Percentiles rank a stretch among this genome's conserved stretches.
Conservation (phyloP, 2,113 vertebrate genomes). For the Cephalopterus ornatus region DNA sequence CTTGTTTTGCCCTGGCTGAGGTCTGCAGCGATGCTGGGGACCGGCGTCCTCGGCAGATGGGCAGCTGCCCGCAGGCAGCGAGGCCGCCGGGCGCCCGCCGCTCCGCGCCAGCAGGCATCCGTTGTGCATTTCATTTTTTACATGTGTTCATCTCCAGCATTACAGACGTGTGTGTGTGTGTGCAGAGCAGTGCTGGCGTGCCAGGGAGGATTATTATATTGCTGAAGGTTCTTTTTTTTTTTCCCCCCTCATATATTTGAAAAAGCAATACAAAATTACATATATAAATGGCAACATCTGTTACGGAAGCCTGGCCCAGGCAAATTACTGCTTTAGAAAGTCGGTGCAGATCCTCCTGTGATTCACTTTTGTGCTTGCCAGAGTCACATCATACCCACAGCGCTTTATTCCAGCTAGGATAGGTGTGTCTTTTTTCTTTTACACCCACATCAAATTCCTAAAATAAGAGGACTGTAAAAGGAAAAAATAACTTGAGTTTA, state of each 20-base stretch:
- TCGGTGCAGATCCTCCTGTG: neutral
- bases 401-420: slow-evolving; percentile 11
- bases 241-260: neutral
- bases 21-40: neutral
- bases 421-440: slow-evolving; percentile 46
- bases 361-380: slow-evolving; percentile 24
- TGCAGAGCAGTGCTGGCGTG: neutral
- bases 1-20: neutral
- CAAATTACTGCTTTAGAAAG: slow-evolving; percentile 28
- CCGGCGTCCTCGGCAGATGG: neutral
- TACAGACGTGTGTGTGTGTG: neutral
- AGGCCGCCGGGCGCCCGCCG: neutral
- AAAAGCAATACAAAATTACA: neutral
- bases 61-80: neutral
- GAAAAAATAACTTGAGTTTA: slow-evolving; percentile 33
- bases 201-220: neutral
- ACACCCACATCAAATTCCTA: slow-evolving; percentile 54
- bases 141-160: neutral
- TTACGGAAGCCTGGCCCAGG: slow-evolving; percentile 11
- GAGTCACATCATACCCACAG: slow-evolving; percentile 27
- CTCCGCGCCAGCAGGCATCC: neutral
- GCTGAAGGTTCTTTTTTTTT: neutral
- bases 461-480: slow-evolving; percentile 47
- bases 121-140: neutral
- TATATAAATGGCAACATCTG: neutral